Evolutionary conservation across 2,113 vertebrate genomes (phyloP).

Genomic region (Burhinus oedicnemus): DNA sequence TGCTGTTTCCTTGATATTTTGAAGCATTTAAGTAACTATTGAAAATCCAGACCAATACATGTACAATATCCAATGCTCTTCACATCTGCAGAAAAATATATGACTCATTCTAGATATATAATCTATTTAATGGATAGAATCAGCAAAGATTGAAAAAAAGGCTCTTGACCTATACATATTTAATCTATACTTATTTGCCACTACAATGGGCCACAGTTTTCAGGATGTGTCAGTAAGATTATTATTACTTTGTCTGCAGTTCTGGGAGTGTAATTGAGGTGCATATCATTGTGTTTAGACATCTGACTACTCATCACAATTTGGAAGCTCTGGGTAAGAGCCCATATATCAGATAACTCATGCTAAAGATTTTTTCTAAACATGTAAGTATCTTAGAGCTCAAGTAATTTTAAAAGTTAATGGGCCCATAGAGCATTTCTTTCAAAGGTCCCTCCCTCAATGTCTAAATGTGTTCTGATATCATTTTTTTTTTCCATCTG

Average conservation of each 20-base stretch:
- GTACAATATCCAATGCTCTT: background rate
- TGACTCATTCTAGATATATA: background rate
- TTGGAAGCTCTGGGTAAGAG: background rate
- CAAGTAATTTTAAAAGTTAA: background rate
- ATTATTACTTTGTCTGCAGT: background rate
- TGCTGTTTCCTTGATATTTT: background rate
- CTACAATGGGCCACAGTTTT: background rate
- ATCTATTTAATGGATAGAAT: background rate
- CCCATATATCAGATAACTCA: background rate
- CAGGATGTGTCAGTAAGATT: background rate
- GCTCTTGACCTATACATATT: background rate
- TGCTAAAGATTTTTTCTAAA: background rate
- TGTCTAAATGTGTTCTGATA: background rate
- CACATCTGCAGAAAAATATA: background rate
- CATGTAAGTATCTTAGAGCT: background rate
- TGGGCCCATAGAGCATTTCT: background rate
- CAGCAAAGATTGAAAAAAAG: background rate
- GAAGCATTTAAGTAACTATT: background rate
- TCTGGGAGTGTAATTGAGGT: background rate
- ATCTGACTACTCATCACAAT: background rate
- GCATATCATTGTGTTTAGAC: background rate
- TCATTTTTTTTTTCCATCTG: background rate
- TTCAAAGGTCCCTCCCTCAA: background rate
- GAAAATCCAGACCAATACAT: background rate
- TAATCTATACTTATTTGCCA: background rate